phyloP scores from a whole-genome alignment of 2,113 vertebrate genomes.

The Callorhinus ursinus region DNA sequence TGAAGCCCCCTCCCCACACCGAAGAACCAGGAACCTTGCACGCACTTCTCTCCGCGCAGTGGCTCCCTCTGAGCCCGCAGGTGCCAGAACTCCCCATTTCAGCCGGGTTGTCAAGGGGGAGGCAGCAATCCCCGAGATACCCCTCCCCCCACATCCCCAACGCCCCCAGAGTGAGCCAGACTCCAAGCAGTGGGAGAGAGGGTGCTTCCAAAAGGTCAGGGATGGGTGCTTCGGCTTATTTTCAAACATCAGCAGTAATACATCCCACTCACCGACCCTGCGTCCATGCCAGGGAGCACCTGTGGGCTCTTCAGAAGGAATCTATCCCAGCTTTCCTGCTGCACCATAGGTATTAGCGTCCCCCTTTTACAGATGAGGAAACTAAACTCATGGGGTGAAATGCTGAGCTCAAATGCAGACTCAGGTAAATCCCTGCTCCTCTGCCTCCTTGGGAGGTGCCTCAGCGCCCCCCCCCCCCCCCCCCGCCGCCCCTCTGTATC shows the following conservation, averaged over 20 bases:
- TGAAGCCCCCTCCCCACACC: background rate
- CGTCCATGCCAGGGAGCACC: too few species aligned
- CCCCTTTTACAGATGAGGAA: background rate
- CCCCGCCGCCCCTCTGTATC: background rate
- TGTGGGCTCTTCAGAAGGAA: background rate
- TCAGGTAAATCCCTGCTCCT: background rate
- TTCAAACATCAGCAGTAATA: background rate
- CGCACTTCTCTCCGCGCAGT: fast-evolving
- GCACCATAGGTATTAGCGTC: background rate
- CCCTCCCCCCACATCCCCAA: background rate
- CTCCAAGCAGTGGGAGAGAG: background rate
- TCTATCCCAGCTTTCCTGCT: background rate
- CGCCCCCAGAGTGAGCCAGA: background rate
- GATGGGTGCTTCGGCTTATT: background rate
- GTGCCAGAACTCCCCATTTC: background rate
- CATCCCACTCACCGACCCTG: background rate
- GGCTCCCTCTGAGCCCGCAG: background rate
- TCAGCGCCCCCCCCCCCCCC: too few species aligned
- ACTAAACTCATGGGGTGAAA: background rate
- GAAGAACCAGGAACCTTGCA: fast-evolving
- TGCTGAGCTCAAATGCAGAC: background rate
- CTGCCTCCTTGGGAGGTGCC: background rate
- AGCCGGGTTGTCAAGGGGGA: too few species aligned
- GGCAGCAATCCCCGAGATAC: background rate
- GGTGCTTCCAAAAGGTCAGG: background rate